A percentile compares a stretch with the other conserved stretches of the same genome.
Conservation (phyloP, 2,888 invertebrate genomes). For the Nymphalis c-album region DNA sequence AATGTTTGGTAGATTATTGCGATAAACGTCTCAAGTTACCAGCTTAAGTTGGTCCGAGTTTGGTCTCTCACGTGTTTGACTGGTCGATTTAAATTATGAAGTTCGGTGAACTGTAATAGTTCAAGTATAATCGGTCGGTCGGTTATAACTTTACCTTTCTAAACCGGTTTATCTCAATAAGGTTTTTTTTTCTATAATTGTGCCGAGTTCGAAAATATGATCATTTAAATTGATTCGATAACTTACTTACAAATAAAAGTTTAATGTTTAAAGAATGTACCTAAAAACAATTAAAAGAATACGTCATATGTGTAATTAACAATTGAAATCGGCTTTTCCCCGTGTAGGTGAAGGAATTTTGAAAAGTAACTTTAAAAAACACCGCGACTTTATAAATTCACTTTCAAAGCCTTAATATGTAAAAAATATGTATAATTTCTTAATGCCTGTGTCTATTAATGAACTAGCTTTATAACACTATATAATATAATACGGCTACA, state of each 20-base stretch:
- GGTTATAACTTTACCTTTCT: conserved; percentile 12
- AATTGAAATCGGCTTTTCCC: no score
- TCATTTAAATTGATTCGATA: conserved; percentile 6
- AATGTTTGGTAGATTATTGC: conserved; percentile 38
- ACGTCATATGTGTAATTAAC: no score
- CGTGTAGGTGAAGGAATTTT: no score
- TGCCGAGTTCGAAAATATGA: conserved; percentile 4
- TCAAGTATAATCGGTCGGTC: conserved; percentile 17
- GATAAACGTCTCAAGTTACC: conserved; percentile 39
- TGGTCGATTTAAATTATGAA: neutral
- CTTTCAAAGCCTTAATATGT: no score
- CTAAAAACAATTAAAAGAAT: no score
- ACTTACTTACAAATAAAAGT: neutral
- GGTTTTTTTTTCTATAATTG: conserved; percentile 17
- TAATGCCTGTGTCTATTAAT: no score
- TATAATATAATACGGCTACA: no score
- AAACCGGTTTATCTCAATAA: conserved; percentile 18
- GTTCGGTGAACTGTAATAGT: conserved; percentile 22
- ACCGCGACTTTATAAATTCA: no score
- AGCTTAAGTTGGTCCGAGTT: conserved; percentile 18
- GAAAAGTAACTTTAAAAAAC: no score
- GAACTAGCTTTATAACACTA: no score
- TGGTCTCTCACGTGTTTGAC: conserved; percentile 4
- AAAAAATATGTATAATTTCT: no score
- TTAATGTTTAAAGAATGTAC: neutral